Evolutionary conservation across 1,140 invertebrate genomes (phyloP).

Genomic region (Cyrtorhinus lividipennis): DNA sequence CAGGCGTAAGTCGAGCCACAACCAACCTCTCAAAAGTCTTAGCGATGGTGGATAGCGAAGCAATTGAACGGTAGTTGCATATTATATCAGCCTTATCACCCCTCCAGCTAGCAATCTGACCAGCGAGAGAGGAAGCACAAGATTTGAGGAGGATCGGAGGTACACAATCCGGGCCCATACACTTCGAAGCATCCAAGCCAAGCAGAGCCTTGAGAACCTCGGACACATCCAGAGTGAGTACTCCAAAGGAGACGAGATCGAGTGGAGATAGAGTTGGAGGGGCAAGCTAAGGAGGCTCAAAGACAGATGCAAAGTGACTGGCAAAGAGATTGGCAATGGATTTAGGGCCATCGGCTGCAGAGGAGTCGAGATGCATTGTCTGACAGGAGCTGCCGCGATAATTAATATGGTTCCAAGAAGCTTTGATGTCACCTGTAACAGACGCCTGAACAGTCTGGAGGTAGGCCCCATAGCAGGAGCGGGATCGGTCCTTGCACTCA

Average conservation of each 20-base stretch:
- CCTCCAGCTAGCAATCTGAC: too few species aligned
- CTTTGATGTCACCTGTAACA: neutral
- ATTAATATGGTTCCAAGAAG: neutral
- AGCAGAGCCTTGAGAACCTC: neutral
- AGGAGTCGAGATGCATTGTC: too few species aligned
- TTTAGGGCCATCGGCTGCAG: neutral
- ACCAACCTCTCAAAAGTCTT: too few species aligned
- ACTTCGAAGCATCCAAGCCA: neutral
- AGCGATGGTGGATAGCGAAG: too few species aligned
- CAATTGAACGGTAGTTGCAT: too few species aligned
- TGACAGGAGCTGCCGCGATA: too few species aligned
- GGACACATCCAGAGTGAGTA: neutral
- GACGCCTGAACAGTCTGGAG: neutral
- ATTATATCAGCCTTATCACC: too few species aligned
- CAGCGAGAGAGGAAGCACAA: too few species aligned
- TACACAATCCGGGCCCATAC: neutral
- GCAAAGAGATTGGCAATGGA: neutral
- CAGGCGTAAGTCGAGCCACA: too few species aligned
- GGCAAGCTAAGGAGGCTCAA: neutral
- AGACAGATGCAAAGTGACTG: neutral
- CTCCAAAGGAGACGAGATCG: neutral
- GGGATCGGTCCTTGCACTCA: neutral
- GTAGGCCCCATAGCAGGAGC: neutral
- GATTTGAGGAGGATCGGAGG: neutral
- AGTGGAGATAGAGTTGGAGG: neutral